Evolutionary conservation across 2,113 vertebrate genomes (phyloP).

Genomic region (Dermatemys mawii): DNA sequence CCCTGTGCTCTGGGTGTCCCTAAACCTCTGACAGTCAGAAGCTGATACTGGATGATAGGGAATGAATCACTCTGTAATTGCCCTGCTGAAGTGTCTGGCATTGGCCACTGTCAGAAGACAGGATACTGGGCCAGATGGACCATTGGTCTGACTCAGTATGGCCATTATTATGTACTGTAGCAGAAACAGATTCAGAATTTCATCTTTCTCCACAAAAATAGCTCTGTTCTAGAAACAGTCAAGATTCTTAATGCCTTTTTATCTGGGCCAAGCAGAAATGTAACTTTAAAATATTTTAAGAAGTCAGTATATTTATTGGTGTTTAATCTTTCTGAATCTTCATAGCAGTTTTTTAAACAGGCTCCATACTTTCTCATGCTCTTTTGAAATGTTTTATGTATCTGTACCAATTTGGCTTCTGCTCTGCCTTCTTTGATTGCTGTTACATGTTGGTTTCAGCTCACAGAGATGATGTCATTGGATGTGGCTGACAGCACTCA

Average conservation of each 20-base stretch:
- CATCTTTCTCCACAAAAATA: background rate
- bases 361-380: background rate
- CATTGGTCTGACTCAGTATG: background rate
- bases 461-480: constrained; percentile 87
- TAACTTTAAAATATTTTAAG: background rate
- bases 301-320: background rate
- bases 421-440: constrained; percentile 3
- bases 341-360: background rate
- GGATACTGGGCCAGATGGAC: background rate
- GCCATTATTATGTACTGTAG: background rate
- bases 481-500: constrained; percentile 85
- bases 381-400: background rate
- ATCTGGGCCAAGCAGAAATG: background rate
- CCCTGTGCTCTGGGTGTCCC: background rate
- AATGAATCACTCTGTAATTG: background rate
- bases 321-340: background rate
- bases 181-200: background rate
- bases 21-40: background rate
- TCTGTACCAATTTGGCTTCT: background rate
- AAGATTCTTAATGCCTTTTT: background rate
- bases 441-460: constrained; percentile 77
- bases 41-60: background rate
- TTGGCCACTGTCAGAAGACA: background rate
- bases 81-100: background rate
- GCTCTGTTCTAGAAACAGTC: constrained; percentile 8